A percentile compares a stretch with the other conserved stretches of the same genome.
phyloP scores from a whole-genome alignment of 1,140 invertebrate species.

The Pomacea maculata region DNA sequence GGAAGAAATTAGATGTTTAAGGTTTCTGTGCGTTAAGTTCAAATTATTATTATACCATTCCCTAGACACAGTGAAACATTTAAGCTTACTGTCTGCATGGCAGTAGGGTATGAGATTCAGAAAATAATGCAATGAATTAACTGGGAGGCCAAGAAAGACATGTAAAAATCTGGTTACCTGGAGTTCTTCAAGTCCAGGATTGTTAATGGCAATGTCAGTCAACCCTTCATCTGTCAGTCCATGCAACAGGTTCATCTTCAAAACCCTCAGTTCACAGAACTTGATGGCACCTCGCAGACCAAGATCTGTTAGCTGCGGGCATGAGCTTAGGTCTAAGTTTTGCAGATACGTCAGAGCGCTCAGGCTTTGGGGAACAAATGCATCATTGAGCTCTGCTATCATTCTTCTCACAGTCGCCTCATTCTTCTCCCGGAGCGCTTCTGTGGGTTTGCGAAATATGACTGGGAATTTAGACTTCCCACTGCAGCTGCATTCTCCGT shows the following conservation, averaged over 20 bases:
- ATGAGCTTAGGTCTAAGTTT: conserved; percentile 73
- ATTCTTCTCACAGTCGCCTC: conserved; percentile 72
- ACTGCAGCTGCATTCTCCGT: conserved; percentile 44
- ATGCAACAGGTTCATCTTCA: conserved; percentile 75
- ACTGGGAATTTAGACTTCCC: conserved; percentile 36
- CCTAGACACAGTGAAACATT: no score
- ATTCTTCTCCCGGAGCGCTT: conserved; percentile 57
- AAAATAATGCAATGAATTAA: not conserved
- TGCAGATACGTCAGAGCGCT: conserved; percentile 66
- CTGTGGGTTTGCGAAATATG: conserved; percentile 49
- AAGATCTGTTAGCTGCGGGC: conserved; percentile 77
- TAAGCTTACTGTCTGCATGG: no score
- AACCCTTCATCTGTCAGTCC: conserved; percentile 74
- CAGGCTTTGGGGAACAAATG: conserved; percentile 69
- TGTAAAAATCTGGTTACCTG: conserved; percentile 66
- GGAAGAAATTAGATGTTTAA: no score
- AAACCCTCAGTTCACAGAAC: conserved; percentile 71
- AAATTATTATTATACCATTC: no score
- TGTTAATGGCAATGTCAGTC: conserved; percentile 72
- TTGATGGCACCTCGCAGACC: conserved; percentile 75
- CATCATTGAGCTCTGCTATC: conserved; percentile 69
- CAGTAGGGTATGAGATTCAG: no score
- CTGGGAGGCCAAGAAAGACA: not conserved
- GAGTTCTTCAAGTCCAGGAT: conserved; percentile 75
- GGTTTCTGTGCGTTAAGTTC: no score